A percentile compares a stretch with the other conserved stretches of the same genome.
Evolutionary conservation across 2,888 invertebrate genomes (phyloP).

Genomic region (Himalopsyche anomala): DNA sequence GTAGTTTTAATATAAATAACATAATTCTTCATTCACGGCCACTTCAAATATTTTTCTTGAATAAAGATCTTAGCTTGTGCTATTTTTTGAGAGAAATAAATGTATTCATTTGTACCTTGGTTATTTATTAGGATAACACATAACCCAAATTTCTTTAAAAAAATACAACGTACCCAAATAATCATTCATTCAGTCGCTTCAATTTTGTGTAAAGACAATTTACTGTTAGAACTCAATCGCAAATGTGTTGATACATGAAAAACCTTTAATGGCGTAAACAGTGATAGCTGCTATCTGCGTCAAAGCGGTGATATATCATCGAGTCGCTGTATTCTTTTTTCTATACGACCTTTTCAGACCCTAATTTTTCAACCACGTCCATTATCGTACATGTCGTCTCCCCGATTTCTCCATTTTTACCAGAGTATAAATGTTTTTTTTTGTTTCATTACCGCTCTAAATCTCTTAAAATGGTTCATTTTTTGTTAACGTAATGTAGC

Average conservation of each 20-base stretch:
- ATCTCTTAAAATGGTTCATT: conserved; percentile 46
- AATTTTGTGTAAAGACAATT: conserved; percentile 27
- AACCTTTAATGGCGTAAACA: conserved; percentile 60
- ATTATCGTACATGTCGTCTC: conserved; percentile 64
- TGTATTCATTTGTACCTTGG: no score
- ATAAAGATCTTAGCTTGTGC: no score
- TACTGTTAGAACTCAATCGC: conserved; percentile 37
- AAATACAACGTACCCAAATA: background rate
- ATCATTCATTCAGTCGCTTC: background rate
- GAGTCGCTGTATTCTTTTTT: conserved; percentile 62
- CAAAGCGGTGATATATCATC: conserved; percentile 65
- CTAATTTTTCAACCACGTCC: conserved; percentile 65
- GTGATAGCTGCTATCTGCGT: conserved; percentile 60
- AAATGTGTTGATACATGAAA: conserved; percentile 42
- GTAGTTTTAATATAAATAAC: no score
- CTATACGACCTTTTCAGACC: conserved; percentile 62
- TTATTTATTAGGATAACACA: no score
- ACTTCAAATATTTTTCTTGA: no score
- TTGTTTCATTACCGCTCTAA: conserved; percentile 59
- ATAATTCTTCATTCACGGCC: no score
- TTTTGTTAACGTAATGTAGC: conserved; percentile 26
- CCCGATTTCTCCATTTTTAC: conserved; percentile 63
- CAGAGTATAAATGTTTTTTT: conserved; percentile 49
- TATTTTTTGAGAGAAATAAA: no score
- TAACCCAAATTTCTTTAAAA: no score